Conservation (phyloP, 2,797 vertebrate genomes). For the Hephaestus fuliginosus region DNA sequence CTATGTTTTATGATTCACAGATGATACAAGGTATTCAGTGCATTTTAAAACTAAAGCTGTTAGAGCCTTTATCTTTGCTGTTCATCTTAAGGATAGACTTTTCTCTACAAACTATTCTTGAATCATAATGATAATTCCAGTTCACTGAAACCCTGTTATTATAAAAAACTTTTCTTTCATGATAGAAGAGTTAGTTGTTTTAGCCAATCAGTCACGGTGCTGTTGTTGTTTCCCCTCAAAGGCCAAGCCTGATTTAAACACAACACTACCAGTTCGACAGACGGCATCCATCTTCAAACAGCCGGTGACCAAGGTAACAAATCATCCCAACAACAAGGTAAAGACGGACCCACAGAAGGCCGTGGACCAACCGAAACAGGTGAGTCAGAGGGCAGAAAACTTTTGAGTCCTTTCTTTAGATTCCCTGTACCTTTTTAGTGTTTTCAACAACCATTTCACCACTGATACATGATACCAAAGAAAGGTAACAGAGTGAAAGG, state of each 20-base stretch:
- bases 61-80: conserved; percentile 13
- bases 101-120: background rate
- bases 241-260: conserved; percentile 97
- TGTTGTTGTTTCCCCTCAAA: conserved; percentile 64
- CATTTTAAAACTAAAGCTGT: background rate
- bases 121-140: background rate
- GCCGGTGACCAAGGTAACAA: conserved; percentile 98
- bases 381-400: conserved; percentile 64
- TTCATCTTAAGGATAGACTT: background rate
- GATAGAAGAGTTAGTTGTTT: background rate
- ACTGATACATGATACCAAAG: background rate
- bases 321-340: conserved; percentile 98
- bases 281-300: conserved; percentile 99
- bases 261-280: conserved; percentile 95
- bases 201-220: background rate
- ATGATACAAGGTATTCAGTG: conserved; percentile 1
- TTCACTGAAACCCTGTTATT: background rate
- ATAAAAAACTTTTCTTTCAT: background rate
- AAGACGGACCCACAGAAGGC: conserved; percentile 97
- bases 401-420: background rate
- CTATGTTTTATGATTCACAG: conserved; percentile 17
- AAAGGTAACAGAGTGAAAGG: background rate
- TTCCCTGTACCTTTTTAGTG: background rate
- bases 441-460: background rate
- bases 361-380: conserved; percentile 96